phyloP scores from a whole-genome alignment of 37 sponge, comb jelly and placozoan genomes.

The Axinella damicornis region DNA sequence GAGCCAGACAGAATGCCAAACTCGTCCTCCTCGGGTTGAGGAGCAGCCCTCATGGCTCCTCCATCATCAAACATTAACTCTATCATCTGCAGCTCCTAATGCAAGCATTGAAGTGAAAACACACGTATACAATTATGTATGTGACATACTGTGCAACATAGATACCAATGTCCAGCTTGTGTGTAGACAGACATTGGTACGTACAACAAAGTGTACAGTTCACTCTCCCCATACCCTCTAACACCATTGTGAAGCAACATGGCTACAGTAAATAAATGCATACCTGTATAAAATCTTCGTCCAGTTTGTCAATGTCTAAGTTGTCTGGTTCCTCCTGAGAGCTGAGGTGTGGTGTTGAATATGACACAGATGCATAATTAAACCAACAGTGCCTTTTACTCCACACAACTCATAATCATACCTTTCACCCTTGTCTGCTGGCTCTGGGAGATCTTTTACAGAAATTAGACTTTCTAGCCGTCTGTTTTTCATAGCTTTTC shows the following conservation, averaged over 20 bases:
- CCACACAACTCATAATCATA: neutral
- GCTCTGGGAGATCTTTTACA: too few species aligned
- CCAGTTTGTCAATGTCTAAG: neutral
- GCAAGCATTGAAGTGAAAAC: too few species aligned
- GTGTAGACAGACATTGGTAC: too few species aligned
- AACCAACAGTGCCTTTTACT: neutral
- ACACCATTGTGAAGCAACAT: too few species aligned
- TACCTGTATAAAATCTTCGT: neutral
- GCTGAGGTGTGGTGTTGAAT: neutral
- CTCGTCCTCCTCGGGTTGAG: neutral
- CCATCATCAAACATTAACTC: constrained; percentile 26
- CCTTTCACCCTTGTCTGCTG: neutral
- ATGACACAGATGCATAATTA: neutral
- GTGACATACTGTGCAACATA: too few species aligned
- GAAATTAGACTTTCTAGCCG: too few species aligned
- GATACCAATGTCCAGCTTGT: too few species aligned
- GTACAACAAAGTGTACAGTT: too few species aligned
- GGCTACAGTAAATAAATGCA: neutral
- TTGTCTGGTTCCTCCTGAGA: neutral
- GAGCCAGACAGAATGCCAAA: constrained; percentile 56
- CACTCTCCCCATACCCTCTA: too few species aligned
- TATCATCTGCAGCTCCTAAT: constrained; percentile 22
- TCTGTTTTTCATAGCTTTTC: neutral
- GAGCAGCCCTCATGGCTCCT: constrained; percentile 16
- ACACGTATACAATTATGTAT: too few species aligned